These are phyloP conservation scores for Crossocerus cetratus DNA, from an alignment of 2,888 invertebrate species.

Conservation along the genomic window DNA sequence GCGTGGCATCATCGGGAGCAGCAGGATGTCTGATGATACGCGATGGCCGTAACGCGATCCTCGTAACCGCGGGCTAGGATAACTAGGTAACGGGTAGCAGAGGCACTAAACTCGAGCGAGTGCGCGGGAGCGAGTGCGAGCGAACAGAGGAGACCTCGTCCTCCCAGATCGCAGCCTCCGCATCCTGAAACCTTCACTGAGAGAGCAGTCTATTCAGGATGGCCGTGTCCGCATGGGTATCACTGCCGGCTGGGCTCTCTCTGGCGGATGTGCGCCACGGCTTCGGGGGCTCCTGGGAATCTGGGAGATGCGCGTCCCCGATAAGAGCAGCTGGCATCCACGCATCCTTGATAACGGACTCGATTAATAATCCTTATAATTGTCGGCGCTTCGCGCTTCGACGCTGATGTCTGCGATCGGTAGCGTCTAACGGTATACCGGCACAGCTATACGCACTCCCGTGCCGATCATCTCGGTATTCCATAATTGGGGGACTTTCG, in stretches of 20 bases:
- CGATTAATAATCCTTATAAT: conserved; percentile 2
- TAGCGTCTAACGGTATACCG: background rate
- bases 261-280: background rate
- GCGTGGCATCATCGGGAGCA: conserved; percentile 40
- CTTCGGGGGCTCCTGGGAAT: too few species aligned
- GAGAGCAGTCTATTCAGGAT: conserved; percentile 44
- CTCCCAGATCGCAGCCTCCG: conserved; percentile 21
- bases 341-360: background rate
- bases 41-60: conserved; percentile 67
- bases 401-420: conserved; percentile 5
- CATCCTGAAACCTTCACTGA: conserved; percentile 57
- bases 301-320: too few species aligned
- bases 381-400: background rate
- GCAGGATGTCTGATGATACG: conserved; percentile 59
- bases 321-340: background rate
- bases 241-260: too few species aligned
- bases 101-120: conserved; percentile 48
- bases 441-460: too few species aligned
- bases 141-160: too few species aligned
- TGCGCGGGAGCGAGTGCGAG: conserved; percentile 5
- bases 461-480: too few species aligned
- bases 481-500: too few species aligned
- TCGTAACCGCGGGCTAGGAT: conserved; percentile 67
- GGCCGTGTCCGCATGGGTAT: conserved; percentile 10
- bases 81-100: conserved; percentile 72